Evolutionary conservation across 2,113 vertebrate species (phyloP), one percentile per base, ranked within the genome.

Genomic region (Loxodonta africana): DNA sequence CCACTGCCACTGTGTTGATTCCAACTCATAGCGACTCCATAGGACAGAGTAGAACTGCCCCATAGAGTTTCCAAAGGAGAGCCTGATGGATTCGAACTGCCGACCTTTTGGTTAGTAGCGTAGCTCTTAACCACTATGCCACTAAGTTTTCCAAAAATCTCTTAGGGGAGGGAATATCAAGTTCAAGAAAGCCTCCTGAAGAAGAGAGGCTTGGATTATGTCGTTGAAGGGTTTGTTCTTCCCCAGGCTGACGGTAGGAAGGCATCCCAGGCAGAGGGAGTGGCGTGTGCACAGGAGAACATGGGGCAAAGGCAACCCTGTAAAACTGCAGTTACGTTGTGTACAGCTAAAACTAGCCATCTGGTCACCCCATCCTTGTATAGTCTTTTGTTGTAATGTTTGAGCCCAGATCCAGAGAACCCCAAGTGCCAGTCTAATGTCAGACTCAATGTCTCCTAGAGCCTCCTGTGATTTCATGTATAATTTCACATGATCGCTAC

Each of bases 241-340:
- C 14, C 15, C 23, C 5, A 53, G 51, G 48, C 21, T 69, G 12
- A 37, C 46, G 2, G 48, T 15, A 30, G 14, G 26, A 73, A 9
- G 26, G 37, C 23, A 11, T 87, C 62, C 10, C 71, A 11, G 17
- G 11, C 53, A 57, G 53, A 57, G 37, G 17, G 41, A 74, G 15
- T 33, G 57, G 14, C 17, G 2, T 65, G 15, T 23, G 9, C 51
- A 33, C 26, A 44, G 6, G 4, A 78, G 5, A 53, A 11, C n/a
- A 53, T 2, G 78, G 51, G 8, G 46, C 53, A n/a, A 48, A 48
- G 71, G 48, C 0, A 4, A 17, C 12, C 30, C 9, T 14, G 28
- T 15, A 6, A 0, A 33, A 20, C 4, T 20, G 1, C 14, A 71
- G 4, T 53, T 9, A 5, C 48, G 2, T 1, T 25, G 2, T 4